Evolutionary conservation across 2,797 vertebrate species (phyloP).

Genomic region (Intellagama lesueurii): DNA sequence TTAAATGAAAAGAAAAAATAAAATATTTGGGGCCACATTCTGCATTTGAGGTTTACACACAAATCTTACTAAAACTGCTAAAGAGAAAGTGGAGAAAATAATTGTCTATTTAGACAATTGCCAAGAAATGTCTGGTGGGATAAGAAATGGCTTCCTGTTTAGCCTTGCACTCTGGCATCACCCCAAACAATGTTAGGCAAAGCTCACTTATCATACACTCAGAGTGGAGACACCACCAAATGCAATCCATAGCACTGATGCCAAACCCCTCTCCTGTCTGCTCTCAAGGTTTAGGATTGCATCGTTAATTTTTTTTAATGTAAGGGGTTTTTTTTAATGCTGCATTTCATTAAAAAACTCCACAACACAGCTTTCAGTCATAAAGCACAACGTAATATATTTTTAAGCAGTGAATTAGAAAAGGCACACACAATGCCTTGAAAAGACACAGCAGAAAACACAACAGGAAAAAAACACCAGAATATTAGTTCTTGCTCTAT

Average conservation of each 20-base stretch:
- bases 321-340: not conserved
- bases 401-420: not conserved
- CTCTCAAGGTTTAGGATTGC: not conserved
- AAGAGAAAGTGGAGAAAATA: slow-evolving; percentile 33
- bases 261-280: not conserved
- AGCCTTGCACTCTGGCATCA: not conserved
- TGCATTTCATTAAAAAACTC: not conserved
- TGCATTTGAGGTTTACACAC: slow-evolving; percentile 26
- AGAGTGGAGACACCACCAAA: not conserved
- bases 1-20: slow-evolving; percentile 53
- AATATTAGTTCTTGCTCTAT: not conserved
- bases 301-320: not conserved
- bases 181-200: fast-evolving
- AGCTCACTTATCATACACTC: not conserved
- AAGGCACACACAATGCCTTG: not conserved
- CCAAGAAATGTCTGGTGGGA: not conserved
- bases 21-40: slow-evolving; percentile 48
- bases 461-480: not conserved
- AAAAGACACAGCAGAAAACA: not conserved
- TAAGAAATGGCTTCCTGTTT: not conserved
- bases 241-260: not conserved
- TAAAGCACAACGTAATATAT: not conserved
- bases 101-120: slow-evolving; percentile 7
- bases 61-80: slow-evolving; percentile 10
- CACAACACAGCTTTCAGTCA: not conserved